These are phyloP conservation scores for Aurelia sp. DNA, from an alignment of 30 jellyfish, hydroid and myxozoan genomes.

Conservation along the genomic window DNA sequence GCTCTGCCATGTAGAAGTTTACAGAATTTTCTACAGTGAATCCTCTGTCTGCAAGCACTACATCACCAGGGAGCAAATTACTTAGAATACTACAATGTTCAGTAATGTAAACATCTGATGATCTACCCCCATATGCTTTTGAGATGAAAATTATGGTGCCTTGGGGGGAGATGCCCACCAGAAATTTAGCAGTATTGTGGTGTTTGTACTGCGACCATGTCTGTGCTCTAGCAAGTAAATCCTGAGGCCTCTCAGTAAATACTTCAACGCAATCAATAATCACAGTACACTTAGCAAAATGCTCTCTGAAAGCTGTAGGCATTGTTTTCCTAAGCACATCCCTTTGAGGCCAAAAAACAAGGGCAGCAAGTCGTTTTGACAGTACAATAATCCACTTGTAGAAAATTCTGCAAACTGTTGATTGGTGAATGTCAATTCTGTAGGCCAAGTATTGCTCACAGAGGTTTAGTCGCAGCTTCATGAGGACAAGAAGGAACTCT, in stretches of 20 bases:
- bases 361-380: not conserved
- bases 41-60: no score
- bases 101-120: no score
- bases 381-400: not conserved
- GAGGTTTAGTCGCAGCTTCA: not conserved
- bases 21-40: conserved; percentile 16
- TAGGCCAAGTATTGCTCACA: conserved; percentile 15
- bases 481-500: not conserved
- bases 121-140: no score
- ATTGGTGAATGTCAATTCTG: not conserved
- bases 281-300: conserved; percentile 28
- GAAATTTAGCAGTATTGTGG: no score
- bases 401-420: not conserved
- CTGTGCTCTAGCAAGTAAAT: no score
- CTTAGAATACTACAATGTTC: no score
- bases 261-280: conserved; percentile 13
- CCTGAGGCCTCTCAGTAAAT: conserved; percentile 27
- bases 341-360: conserved; percentile 40
- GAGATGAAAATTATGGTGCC: no score
- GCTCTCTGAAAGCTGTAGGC: conserved; percentile 36
- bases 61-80: no score
- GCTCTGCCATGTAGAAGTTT: conserved; percentile 17
- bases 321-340: conserved; percentile 15
- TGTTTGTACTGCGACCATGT: no score
- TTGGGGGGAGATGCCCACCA: no score